phyloP scores from a whole-genome alignment of 2,888 invertebrate genomes.

The Octonoba sinensis region DNA sequence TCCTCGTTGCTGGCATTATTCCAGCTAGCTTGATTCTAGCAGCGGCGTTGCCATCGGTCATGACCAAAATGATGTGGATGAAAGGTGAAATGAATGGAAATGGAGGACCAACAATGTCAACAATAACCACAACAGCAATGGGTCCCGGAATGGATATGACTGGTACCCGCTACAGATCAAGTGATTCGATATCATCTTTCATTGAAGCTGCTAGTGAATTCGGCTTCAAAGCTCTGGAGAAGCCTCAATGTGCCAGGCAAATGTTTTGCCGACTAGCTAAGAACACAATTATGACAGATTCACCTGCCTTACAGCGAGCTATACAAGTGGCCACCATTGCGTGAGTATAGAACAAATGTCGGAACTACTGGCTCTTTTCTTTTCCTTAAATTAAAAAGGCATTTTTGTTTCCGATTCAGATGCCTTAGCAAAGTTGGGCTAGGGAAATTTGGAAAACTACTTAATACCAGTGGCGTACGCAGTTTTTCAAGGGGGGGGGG shows the following conservation, averaged over 20 bases:
- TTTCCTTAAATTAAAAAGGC: no score
- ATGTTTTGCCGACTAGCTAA: conserved; percentile 41
- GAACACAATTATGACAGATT: conserved; percentile 24
- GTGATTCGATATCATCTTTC: conserved; percentile 16
- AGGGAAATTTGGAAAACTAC: no score
- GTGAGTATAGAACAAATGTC: conserved; percentile 20
- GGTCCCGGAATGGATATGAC: neutral
- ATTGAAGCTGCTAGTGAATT: conserved; percentile 45
- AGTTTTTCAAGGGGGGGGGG: no score
- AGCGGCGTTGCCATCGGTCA: conserved; percentile 46
- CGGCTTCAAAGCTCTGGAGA: conserved; percentile 32
- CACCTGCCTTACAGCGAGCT: conserved; percentile 28
- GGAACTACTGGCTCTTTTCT: no score
- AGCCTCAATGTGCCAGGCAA: conserved; percentile 39
- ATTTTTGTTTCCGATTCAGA: no score
- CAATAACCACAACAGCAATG: conserved; percentile 31
- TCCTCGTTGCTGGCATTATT: conserved; percentile 47
- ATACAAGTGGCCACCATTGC: conserved; percentile 32
- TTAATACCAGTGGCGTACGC: no score
- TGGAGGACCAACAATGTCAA: conserved; percentile 7
- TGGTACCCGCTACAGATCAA: neutral
- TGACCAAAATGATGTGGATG: conserved; percentile 43
- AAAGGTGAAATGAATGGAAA: conserved; percentile 20
- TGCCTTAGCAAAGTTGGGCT: no score
- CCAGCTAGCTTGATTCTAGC: conserved; percentile 51